Evolutionary conservation across 2,113 vertebrate species (phyloP).

Genomic region (Dasypus novemcinctus): DNA sequence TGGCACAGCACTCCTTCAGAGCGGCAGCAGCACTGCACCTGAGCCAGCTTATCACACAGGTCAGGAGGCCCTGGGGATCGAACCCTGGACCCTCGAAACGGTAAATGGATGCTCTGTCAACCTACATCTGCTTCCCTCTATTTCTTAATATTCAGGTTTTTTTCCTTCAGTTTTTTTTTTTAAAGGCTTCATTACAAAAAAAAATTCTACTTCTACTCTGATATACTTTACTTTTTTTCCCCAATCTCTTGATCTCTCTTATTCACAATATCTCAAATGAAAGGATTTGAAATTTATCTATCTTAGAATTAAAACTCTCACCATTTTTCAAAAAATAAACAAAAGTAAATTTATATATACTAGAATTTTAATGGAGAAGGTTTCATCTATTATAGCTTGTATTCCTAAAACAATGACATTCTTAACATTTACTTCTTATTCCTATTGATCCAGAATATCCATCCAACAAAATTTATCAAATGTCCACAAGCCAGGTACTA

Average conservation of each 20-base stretch:
- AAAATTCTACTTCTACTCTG: not conserved
- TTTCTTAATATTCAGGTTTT: not conserved
- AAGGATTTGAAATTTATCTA: constrained; percentile 22
- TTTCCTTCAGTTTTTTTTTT: constrained; percentile 24
- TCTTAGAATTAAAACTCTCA: constrained; percentile 7
- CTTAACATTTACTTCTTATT: constrained; percentile 41
- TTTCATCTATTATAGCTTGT: not conserved
- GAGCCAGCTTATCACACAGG: too few relatives aligned
- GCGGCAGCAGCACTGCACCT: too few relatives aligned
- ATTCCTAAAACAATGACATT: not conserved
- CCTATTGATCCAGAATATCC: not conserved
- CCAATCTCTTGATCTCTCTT: not conserved
- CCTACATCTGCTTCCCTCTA: too few relatives aligned
- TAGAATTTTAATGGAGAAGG: not conserved
- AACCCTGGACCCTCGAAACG: too few relatives aligned
- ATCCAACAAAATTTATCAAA: not conserved
- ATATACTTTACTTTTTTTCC: constrained; percentile 39
- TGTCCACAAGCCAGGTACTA: not conserved
- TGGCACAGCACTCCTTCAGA: too few relatives aligned
- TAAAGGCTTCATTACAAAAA: constrained; percentile 30
- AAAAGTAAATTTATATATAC: constrained; percentile 21
- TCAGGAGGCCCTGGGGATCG: too few relatives aligned
- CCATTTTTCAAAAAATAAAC: not conserved
- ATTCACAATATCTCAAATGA: constrained; percentile 19
- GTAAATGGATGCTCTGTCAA: too few relatives aligned